Conservation (phyloP, 2,888 invertebrate species). For the Aradus depressus region DNA sequence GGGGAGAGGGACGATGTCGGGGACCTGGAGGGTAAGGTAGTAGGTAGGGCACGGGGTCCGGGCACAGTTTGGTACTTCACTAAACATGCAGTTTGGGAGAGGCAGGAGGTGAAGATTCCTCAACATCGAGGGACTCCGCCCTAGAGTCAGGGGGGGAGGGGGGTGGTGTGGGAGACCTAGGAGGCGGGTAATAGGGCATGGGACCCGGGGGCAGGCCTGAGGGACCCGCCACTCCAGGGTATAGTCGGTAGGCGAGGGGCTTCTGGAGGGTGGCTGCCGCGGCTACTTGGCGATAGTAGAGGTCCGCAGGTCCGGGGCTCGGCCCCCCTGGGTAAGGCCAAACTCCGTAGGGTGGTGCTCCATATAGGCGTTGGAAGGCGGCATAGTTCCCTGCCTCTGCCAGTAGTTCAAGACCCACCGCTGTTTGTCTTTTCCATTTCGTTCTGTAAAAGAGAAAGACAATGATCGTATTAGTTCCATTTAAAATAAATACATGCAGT, state of each 20-base stretch:
- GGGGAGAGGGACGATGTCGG: not conserved
- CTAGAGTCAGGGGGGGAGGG: slow-evolving; percentile 30
- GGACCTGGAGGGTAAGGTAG: slow-evolving; percentile 1
- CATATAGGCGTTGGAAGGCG: slow-evolving; percentile 92
- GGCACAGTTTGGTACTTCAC: slow-evolving; percentile 10
- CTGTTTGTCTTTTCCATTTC: slow-evolving; percentile 85
- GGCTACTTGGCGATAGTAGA: slow-evolving; percentile 66
- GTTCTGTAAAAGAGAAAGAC: slow-evolving; percentile 47
- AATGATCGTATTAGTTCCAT: too few relatives aligned
- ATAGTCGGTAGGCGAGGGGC: slow-evolving; percentile 64
- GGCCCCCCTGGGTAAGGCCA: slow-evolving; percentile 45
- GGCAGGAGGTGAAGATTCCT: slow-evolving; percentile 31
- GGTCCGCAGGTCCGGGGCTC: slow-evolving; percentile 41
- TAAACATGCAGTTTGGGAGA: slow-evolving; percentile 30
- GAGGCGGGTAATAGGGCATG: slow-evolving; percentile 34
- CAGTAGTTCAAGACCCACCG: slow-evolving; percentile 89
- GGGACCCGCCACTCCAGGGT: slow-evolving; percentile 32
- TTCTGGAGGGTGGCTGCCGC: slow-evolving; percentile 64
- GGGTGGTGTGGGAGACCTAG: slow-evolving; percentile 40
- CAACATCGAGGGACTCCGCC: slow-evolving; percentile 32
- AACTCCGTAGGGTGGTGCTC: slow-evolving; percentile 53
- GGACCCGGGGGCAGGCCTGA: slow-evolving; percentile 22
- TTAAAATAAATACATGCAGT: too few relatives aligned
- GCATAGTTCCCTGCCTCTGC: slow-evolving; percentile 97
- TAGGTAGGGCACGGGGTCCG: slow-evolving; percentile 3